Conservation (phyloP, 2,113 vertebrate genomes). For the Scatophagus argus region DNA sequence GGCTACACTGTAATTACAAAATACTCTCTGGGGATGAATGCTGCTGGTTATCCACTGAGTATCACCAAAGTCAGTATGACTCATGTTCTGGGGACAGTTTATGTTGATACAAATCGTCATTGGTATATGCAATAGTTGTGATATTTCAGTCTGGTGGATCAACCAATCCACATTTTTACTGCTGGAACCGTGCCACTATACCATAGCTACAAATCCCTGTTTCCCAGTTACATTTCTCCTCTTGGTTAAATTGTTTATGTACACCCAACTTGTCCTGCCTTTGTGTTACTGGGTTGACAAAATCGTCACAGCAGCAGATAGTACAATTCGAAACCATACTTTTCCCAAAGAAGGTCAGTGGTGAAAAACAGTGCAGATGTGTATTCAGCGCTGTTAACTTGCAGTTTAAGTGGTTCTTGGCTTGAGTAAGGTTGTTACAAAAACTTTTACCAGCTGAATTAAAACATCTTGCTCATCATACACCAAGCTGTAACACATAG, state of each 20-base stretch:
- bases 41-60: no score
- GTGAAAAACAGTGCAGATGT: neutral
- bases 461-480: neutral
- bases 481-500: neutral
- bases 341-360: neutral
- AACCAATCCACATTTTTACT: neutral
- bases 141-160: neutral
- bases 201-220: neutral
- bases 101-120: neutral
- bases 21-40: neutral
- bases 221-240: neutral
- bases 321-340: slow-evolving; percentile 8
- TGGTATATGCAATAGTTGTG: neutral
- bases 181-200: neutral
- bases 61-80: neutral
- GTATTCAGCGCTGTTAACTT: neutral
- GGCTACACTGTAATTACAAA: neutral
- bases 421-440: slow-evolving; percentile 1
- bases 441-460: slow-evolving; percentile 2
- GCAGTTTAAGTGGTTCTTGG: slow-evolving; percentile 9
- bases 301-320: neutral
- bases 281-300: neutral
- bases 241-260: neutral
- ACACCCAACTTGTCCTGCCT: neutral
- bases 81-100: neutral